Percentiles rank a stretch among this genome's conserved stretches.
phyloP scores from a whole-genome alignment of 1,140 invertebrate species.

The Scaptomyza montana region DNA sequence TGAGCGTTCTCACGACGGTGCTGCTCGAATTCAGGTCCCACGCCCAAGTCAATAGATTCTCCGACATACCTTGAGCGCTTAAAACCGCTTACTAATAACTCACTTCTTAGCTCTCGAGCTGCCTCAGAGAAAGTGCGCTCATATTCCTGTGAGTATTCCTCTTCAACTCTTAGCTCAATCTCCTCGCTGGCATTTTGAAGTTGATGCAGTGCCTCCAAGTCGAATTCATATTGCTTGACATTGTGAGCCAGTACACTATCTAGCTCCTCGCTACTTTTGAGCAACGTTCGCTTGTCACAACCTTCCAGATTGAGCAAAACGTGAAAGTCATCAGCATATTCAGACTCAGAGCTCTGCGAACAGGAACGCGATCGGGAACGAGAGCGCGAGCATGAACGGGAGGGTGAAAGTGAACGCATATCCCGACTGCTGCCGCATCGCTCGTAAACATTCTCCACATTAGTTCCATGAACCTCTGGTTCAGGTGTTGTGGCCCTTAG shows the following conservation, averaged over 20 bases:
- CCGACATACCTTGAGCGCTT: slow-evolving; percentile 81
- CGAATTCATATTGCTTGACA: slow-evolving; percentile 48
- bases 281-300: slow-evolving; percentile 30
- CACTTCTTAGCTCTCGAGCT: slow-evolving; percentile 64
- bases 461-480: slow-evolving; percentile 37
- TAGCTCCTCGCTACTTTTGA: slow-evolving; percentile 31
- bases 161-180: slow-evolving; percentile 56
- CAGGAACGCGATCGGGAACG: slow-evolving; percentile 46
- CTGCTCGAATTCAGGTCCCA: slow-evolving; percentile 48
- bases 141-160: slow-evolving; percentile 42
- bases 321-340: slow-evolving; percentile 51
- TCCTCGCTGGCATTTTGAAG: slow-evolving; percentile 65
- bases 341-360: not conserved
- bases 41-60: slow-evolving; percentile 65
- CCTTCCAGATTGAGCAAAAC: slow-evolving; percentile 64
- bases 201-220: slow-evolving; percentile 54
- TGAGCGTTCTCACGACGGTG: slow-evolving; percentile 40
- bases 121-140: slow-evolving; percentile 68
- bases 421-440: slow-evolving; percentile 40
- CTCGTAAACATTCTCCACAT: slow-evolving; percentile 68
- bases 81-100: slow-evolving; percentile 61
- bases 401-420: slow-evolving; percentile 60
- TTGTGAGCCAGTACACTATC: slow-evolving; percentile 31
- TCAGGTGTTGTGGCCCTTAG: slow-evolving; percentile 59
- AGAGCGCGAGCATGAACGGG: slow-evolving; percentile 54